Conservation (phyloP, 2,113 vertebrate species). For the Prolemur simus region DNA sequence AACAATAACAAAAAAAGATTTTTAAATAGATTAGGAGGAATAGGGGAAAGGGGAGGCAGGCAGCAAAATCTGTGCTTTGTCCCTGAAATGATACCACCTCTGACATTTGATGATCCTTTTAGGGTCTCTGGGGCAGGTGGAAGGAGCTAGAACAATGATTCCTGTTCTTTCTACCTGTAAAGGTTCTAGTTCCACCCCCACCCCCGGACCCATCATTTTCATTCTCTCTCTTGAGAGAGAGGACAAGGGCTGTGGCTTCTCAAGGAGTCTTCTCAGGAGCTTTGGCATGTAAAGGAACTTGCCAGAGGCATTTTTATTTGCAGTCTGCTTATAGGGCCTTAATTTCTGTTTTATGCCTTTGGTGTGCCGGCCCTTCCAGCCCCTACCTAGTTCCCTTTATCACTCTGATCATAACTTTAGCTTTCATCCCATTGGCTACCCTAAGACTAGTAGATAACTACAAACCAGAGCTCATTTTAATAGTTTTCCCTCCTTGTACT, state of each 20-base stretch:
- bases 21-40: conserved; percentile 47
- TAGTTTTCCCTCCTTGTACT: background rate
- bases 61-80: conserved; percentile 44
- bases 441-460: background rate
- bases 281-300: conserved; percentile 28
- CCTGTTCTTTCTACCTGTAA: background rate
- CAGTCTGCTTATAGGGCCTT: background rate
- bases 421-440: background rate
- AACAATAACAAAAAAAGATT: background rate
- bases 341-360: conserved; percentile 11
- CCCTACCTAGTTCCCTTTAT: background rate
- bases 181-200: background rate
- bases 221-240: background rate
- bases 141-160: conserved; percentile 23
- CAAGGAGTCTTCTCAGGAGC: background rate
- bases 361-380: background rate
- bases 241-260: background rate
- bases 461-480: conserved; percentile 16
- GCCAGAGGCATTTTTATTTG: conserved; percentile 45
- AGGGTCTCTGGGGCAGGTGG: background rate
- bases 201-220: background rate
- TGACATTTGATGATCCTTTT: conserved; percentile 19
- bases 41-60: background rate
- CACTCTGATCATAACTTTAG: background rate
- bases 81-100: background rate